Conservation (phyloP, 2,888 invertebrate genomes). For the Amorpha juglandis region DNA sequence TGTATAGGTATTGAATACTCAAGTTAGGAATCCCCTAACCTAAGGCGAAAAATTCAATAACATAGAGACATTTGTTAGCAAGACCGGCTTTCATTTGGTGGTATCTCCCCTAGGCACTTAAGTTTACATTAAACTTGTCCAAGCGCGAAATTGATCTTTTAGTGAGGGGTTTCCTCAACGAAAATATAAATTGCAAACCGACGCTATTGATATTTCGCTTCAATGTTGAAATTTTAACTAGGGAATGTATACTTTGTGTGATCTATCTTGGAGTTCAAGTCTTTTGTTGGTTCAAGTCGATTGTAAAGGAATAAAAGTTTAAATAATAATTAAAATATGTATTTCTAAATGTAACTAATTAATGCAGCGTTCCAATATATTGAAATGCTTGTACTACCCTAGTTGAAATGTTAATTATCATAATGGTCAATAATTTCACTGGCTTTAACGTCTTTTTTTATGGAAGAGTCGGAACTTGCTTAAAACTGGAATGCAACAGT, state of each 20-base stretch:
- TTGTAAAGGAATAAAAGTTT: too few species aligned
- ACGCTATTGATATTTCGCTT: slow-evolving; percentile 70
- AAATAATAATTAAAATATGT: too few species aligned
- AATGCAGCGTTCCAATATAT: too few species aligned
- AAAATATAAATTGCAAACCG: slow-evolving; percentile 76
- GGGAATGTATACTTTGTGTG: slow-evolving; percentile 31
- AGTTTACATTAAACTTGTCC: slow-evolving; percentile 82
- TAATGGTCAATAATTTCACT: too few species aligned
- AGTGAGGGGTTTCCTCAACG: slow-evolving; percentile 74
- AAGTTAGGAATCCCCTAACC: slow-evolving; percentile 46
- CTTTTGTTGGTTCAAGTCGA: not conserved
- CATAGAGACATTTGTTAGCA: slow-evolving; percentile 73
- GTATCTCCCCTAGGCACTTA: slow-evolving; percentile 76
- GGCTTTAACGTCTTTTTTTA: too few species aligned
- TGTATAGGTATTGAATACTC: slow-evolving; percentile 16
- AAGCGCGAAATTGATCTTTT: slow-evolving; percentile 84
- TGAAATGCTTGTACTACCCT: too few species aligned
- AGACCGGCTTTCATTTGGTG: slow-evolving; percentile 72
- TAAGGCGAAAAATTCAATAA: slow-evolving; percentile 72
- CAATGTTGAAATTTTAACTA: slow-evolving; percentile 48
- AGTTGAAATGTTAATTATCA: too few species aligned
- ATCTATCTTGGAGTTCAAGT: slow-evolving; percentile 9
- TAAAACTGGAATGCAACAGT: too few species aligned
- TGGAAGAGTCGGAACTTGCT: too few species aligned
- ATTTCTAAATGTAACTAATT: too few species aligned